phyloP scores from a whole-genome alignment of 2,888 invertebrate species.

The Pyrrhosoma nymphula region DNA sequence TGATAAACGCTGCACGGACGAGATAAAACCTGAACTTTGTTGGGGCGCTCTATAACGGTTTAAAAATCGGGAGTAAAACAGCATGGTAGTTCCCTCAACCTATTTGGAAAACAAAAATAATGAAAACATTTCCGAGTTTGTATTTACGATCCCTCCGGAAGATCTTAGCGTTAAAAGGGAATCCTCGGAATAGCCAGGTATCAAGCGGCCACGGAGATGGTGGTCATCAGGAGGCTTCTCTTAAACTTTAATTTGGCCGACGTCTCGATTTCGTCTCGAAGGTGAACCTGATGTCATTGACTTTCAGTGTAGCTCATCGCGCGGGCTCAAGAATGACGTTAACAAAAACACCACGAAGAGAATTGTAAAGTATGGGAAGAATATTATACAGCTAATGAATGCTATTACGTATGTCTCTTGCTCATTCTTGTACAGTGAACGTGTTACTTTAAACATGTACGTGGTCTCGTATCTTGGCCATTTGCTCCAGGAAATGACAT shows the following conservation, averaged over 20 bases:
- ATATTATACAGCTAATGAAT: too few species aligned
- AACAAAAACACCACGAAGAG: too few species aligned
- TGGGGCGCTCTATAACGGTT: not conserved
- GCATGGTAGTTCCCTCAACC: not conserved
- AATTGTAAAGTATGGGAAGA: too few species aligned
- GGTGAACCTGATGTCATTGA: not conserved
- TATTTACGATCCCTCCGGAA: not conserved
- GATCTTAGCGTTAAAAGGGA: not conserved
- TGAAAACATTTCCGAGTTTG: not conserved
- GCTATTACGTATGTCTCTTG: too few species aligned
- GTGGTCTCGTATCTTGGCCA: too few species aligned
- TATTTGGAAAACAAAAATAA: not conserved
- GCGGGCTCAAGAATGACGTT: too few species aligned
- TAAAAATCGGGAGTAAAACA: not conserved
- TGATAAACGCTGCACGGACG: not conserved
- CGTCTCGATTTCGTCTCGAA: not conserved
- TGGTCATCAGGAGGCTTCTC: not conserved
- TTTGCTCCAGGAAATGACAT: too few species aligned
- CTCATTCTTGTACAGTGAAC: too few species aligned
- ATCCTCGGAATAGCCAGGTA: not conserved
- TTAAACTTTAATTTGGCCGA: not conserved
- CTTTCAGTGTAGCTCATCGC: too few species aligned
- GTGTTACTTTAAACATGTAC: too few species aligned
- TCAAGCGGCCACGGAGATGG: not conserved
- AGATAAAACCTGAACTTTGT: not conserved